These are phyloP conservation scores for Teleogryllus oceanicus DNA, from an alignment of 2,888 invertebrate species.

Conservation along the genomic window DNA sequence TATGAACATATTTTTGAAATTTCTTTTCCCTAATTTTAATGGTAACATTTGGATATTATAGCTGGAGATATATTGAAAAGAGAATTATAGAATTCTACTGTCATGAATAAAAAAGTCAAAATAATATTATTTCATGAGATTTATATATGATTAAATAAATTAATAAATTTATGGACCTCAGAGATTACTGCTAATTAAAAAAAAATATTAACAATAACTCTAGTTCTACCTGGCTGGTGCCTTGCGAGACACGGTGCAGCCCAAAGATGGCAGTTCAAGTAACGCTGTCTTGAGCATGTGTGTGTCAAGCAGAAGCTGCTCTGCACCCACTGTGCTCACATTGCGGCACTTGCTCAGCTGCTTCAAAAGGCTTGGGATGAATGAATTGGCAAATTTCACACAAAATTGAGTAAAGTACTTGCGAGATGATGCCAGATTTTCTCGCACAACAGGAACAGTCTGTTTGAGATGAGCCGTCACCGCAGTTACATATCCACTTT, in stretches of 20 bases:
- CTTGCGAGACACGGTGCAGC: slow-evolving; percentile 81
- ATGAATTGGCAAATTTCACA: slow-evolving; percentile 88
- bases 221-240: slow-evolving; percentile 75
- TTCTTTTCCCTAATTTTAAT: too few species aligned
- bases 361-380: slow-evolving; percentile 91
- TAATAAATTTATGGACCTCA: too few species aligned
- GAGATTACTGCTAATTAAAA: too few species aligned
- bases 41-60: too few species aligned
- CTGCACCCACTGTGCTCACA: slow-evolving; percentile 85
- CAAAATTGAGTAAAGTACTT: slow-evolving; percentile 99
- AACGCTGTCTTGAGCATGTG: slow-evolving; percentile 92
- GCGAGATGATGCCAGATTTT: slow-evolving; percentile 82
- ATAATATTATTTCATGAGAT: too few species aligned
- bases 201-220: background rate
- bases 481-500: slow-evolving; percentile 89
- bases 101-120: too few species aligned
- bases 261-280: slow-evolving; percentile 89
- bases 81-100: too few species aligned
- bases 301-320: slow-evolving; percentile 89
- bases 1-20: too few species aligned
- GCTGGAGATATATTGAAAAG: too few species aligned
- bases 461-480: slow-evolving; percentile 83
- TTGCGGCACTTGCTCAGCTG: slow-evolving; percentile 89
- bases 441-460: slow-evolving; percentile 82
- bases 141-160: too few species aligned